Percentiles rank a stretch among this genome's conserved stretches.
phyloP scores from a whole-genome alignment of 2,888 invertebrate genomes.

The Petrophora chlorosata region DNA sequence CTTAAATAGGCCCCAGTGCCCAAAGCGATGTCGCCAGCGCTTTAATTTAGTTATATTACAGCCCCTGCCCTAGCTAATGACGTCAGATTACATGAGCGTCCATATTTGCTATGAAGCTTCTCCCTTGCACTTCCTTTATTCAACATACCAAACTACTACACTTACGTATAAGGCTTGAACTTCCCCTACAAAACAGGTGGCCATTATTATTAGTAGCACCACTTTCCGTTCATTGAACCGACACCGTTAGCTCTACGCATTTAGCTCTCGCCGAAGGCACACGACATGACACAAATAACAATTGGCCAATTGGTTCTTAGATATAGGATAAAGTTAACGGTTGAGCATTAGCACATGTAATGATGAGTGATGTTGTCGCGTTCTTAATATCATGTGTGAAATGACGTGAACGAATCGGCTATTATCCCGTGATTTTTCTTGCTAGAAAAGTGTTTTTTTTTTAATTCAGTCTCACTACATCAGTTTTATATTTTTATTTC shows the following conservation, averaged over 20 bases:
- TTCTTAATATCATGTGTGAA: slow-evolving; percentile 7
- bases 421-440: neutral
- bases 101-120: slow-evolving; percentile 32
- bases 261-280: slow-evolving; percentile 67
- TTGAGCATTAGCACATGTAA: slow-evolving; percentile 12
- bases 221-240: slow-evolving; percentile 79
- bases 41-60: slow-evolving; percentile 14
- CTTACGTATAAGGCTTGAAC: slow-evolving; percentile 33
- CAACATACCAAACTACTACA: neutral
- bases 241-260: slow-evolving; percentile 79
- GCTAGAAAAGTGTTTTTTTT: too few relatives aligned
- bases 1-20: slow-evolving; percentile 2
- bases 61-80: slow-evolving; percentile 12
- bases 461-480: too few relatives aligned
- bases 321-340: slow-evolving; percentile 51
- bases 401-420: neutral
- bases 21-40: slow-evolving; percentile 3
- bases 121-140: slow-evolving; percentile 25
- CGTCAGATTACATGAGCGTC: slow-evolving; percentile 28
- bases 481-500: neutral
- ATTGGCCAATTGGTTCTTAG: slow-evolving; percentile 62
- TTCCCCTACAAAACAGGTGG: slow-evolving; percentile 72
- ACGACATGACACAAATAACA: slow-evolving; percentile 78
- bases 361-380: slow-evolving; percentile 8
- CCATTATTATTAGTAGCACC: slow-evolving; percentile 74